phyloP scores from a whole-genome alignment of 2,113 vertebrate genomes.

The Onychostruthus taczanowskii region DNA sequence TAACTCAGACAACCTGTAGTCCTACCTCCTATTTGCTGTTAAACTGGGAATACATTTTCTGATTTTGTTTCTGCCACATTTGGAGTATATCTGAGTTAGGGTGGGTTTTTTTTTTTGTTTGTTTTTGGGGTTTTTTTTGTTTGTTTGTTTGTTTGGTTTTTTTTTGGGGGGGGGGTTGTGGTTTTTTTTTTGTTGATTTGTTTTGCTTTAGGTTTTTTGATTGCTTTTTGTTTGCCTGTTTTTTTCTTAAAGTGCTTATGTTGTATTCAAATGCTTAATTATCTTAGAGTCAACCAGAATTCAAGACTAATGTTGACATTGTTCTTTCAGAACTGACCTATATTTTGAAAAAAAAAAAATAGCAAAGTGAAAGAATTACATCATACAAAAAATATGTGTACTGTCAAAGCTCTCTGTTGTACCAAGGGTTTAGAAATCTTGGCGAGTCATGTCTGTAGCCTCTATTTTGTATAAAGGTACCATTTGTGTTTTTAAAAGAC shows the following conservation, averaged over 20 bases:
- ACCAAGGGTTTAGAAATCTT: neutral
- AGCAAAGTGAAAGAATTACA: neutral
- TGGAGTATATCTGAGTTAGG: neutral
- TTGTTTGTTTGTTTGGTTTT: neutral
- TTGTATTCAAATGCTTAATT: neutral
- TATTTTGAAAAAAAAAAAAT: neutral
- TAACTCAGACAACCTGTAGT: neutral
- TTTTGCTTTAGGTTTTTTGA: too few species aligned
- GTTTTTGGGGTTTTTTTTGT: neutral
- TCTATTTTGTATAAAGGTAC: neutral
- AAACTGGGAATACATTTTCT: neutral
- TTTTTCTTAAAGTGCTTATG: neutral
- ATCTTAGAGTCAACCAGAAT: neutral
- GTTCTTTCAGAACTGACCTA: neutral
- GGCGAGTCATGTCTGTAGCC: neutral
- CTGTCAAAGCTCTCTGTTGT: neutral
- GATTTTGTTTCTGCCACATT: neutral
- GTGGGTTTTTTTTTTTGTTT: neutral
- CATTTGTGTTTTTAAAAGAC: neutral
- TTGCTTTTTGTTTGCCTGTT: neutral
- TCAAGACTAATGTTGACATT: neutral
- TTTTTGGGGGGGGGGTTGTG: neutral
- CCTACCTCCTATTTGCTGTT: neutral
- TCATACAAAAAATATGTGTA: rapidly evolving
- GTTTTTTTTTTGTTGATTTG: too few species aligned